phyloP scores from a whole-genome alignment of 2,888 invertebrate genomes.

The Ctena decussata region DNA sequence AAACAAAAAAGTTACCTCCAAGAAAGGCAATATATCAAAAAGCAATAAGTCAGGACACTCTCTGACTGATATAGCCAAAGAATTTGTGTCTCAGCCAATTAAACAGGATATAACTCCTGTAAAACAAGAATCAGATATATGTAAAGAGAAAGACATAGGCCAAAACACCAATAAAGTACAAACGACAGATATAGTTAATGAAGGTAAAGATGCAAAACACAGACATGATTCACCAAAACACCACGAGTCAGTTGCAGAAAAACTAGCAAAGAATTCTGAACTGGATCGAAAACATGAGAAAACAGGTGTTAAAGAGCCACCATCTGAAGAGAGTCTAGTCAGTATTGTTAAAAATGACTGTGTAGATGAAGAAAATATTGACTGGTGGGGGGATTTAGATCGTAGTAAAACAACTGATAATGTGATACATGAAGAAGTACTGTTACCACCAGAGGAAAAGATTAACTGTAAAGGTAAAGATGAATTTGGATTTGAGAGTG shows the following conservation, averaged over 20 bases:
- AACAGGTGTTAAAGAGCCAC: neutral
- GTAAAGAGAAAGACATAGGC: neutral
- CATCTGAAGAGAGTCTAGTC: neutral
- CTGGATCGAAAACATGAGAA: neutral
- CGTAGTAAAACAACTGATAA: neutral
- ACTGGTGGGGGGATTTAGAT: constrained; percentile 9
- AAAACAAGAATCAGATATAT: neutral
- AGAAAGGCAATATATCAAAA: constrained; percentile 10
- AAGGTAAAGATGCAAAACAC: neutral
- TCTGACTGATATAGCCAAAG: neutral
- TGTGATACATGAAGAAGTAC: neutral
- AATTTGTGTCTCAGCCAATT: neutral
- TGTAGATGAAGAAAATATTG: neutral
- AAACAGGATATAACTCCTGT: neutral
- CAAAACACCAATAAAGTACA: neutral
- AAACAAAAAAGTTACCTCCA: neutral
- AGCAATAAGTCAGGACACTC: neutral
- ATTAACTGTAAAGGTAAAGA: constrained; percentile 6
- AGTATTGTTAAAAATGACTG: neutral
- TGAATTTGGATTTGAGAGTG: constrained; percentile 53
- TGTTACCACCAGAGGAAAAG: neutral
- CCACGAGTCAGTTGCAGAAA: constrained; percentile 10
- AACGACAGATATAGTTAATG: neutral
- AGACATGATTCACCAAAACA: neutral
- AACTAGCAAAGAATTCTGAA: constrained; percentile 3